Conservation (phyloP, 2,797 vertebrate genomes). For the Aeoliscus strigatus region DNA sequence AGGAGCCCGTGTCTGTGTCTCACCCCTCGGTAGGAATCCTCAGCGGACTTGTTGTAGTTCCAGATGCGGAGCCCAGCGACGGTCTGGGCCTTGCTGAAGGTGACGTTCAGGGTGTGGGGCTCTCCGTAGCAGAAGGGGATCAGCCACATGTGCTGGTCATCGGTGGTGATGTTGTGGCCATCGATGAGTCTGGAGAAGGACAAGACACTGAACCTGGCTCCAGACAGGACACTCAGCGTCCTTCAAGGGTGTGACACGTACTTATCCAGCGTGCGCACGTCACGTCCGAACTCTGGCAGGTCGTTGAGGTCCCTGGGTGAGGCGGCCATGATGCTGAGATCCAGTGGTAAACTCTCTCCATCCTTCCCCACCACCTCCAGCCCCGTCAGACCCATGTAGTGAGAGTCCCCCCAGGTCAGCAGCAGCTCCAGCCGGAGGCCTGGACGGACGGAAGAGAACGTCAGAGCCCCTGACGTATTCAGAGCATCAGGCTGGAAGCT, state of each 20-base stretch:
- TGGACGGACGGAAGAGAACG: slow-evolving; percentile 44
- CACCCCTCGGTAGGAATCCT: slow-evolving; percentile 98
- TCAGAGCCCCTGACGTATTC: too few relatives aligned
- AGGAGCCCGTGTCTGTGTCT: slow-evolving; percentile 42
- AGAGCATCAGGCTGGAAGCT: too few relatives aligned
- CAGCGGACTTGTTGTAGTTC: slow-evolving; percentile 98
- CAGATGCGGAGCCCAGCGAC: slow-evolving; percentile 91
- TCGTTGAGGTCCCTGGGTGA: slow-evolving; percentile 86
- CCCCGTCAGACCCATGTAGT: slow-evolving; percentile 90
- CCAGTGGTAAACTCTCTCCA: slow-evolving; percentile 81
- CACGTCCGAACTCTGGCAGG: slow-evolving; percentile 80
- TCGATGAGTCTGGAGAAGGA: slow-evolving; percentile 82
- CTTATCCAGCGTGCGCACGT: slow-evolving; percentile 90
- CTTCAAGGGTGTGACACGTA: slow-evolving; percentile 51
- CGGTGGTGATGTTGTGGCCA: slow-evolving; percentile 87
- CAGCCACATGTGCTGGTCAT: slow-evolving; percentile 96
- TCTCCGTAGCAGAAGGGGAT: slow-evolving; percentile 85
- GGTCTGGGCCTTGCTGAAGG: slow-evolving; percentile 78
- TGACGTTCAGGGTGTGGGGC: slow-evolving; percentile 80
- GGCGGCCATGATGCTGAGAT: slow-evolving; percentile 78
- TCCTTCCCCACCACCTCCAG: slow-evolving; percentile 87
- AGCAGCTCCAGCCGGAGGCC: slow-evolving; percentile 85
- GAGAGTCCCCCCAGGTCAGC: slow-evolving; percentile 88
- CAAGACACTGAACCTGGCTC: background rate
- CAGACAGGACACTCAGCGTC: slow-evolving; percentile 3